Percentiles rank a stretch among this genome's conserved stretches.
Evolutionary conservation across 2,888 invertebrate genomes (phyloP).

Genomic region (Eumacrocentrus americanus): DNA sequence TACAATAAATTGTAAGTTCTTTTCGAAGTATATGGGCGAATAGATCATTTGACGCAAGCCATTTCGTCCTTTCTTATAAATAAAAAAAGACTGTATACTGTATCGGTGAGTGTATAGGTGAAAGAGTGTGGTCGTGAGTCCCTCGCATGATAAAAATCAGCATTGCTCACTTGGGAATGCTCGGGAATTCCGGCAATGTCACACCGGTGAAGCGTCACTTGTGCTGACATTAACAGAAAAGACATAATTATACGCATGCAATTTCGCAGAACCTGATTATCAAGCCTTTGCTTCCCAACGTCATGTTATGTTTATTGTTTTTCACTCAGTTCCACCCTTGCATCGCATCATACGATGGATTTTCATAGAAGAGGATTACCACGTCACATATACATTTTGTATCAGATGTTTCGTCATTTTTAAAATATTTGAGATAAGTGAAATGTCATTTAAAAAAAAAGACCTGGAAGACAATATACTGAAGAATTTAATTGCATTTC

Average conservation of each 20-base stretch:
- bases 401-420: too few species aligned
- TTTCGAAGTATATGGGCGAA: too few species aligned
- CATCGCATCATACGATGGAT: not conserved
- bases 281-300: not conserved
- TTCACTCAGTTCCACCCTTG: not conserved
- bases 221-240: constrained; percentile 2
- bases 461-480: constrained; percentile 8
- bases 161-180: constrained; percentile 25
- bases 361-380: too few species aligned
- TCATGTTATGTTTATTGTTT: not conserved
- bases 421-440: too few species aligned
- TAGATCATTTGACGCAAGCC: too few species aligned
- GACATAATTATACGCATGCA: constrained; percentile 23
- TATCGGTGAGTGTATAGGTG: constrained; percentile 4
- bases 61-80: too few species aligned
- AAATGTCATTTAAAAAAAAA: not conserved
- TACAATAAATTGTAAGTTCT: too few species aligned
- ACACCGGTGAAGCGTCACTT: constrained; percentile 23
- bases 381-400: too few species aligned
- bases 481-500: constrained; percentile 24
- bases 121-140: constrained; percentile 19
- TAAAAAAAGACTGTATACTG: too few species aligned
- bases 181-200: constrained; percentile 27
- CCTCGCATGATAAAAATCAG: constrained; percentile 21
- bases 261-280: constrained; percentile 19